Conservation (phyloP, 2,113 vertebrate species). For the Enhydra lutris region DNA sequence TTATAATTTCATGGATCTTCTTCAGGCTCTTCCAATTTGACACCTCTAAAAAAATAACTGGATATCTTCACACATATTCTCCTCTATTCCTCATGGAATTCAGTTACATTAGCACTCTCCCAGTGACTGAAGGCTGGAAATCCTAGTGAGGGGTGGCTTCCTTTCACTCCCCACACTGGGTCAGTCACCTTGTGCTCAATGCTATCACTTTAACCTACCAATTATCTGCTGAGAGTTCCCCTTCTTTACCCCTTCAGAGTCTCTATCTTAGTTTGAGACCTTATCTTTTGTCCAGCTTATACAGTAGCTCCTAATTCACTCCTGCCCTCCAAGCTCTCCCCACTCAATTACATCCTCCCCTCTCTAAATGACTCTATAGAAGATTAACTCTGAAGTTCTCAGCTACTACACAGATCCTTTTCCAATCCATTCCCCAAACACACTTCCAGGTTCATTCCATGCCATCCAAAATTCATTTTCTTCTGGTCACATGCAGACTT, state of each 20-base stretch:
- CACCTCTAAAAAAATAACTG: background rate
- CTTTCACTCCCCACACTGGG: too few species aligned
- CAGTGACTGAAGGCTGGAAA: background rate
- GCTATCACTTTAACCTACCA: background rate
- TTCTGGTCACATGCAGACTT: background rate
- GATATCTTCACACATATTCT: background rate
- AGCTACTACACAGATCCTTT: background rate
- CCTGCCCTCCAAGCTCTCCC: background rate
- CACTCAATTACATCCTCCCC: background rate
- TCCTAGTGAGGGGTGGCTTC: too few species aligned
- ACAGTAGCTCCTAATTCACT: background rate
- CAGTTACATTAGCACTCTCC: background rate
- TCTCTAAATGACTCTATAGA: background rate
- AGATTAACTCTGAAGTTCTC: background rate
- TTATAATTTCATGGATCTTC: background rate
- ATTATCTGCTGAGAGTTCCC: background rate
- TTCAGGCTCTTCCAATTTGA: background rate
- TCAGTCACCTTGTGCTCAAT: too few species aligned
- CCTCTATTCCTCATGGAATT: background rate
- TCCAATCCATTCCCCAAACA: background rate
- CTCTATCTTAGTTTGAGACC: background rate
- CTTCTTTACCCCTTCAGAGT: background rate
- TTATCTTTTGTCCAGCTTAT: background rate
- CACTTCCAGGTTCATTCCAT: background rate
- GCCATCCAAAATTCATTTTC: background rate